Evolutionary conservation across 1,140 invertebrate species (phyloP).

Genomic region (Gonioctena quinquepunctata): DNA sequence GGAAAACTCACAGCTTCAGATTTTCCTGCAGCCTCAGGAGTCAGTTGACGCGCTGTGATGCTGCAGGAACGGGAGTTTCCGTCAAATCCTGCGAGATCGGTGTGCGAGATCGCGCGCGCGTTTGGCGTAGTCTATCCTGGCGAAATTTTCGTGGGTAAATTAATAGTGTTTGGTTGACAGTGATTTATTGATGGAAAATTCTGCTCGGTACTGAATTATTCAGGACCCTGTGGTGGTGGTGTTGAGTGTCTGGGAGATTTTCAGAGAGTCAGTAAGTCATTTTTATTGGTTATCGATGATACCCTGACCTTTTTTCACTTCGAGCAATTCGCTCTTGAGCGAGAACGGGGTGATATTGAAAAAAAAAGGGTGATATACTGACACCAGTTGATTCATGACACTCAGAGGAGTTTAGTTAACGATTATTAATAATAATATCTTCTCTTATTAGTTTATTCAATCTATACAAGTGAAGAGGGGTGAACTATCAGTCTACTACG

Average conservation of each 20-base stretch:
- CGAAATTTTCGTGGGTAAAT: not conserved
- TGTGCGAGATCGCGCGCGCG: slow-evolving; percentile 1
- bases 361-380: too few relatives aligned
- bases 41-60: slow-evolving; percentile 30
- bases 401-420: too few relatives aligned
- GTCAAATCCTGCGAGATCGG: not conserved
- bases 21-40: slow-evolving; percentile 31
- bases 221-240: not conserved
- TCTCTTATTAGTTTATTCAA: too few relatives aligned
- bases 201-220: not conserved
- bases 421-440: too few relatives aligned
- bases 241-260: not conserved
- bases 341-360: too few relatives aligned
- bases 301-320: too few relatives aligned
- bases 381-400: not conserved
- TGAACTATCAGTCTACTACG: too few relatives aligned
- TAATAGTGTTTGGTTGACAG: not conserved
- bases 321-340: too few relatives aligned
- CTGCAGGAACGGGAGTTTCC: not conserved
- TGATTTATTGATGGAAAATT: not conserved
- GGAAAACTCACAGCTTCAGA: slow-evolving; percentile 26
- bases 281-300: too few relatives aligned
- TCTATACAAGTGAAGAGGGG: too few relatives aligned
- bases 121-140: not conserved
- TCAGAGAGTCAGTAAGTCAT: not conserved